Percentiles rank a stretch among this genome's conserved stretches.
Conservation (phyloP, 2,888 invertebrate species). For the Rhagonycha lutea region DNA sequence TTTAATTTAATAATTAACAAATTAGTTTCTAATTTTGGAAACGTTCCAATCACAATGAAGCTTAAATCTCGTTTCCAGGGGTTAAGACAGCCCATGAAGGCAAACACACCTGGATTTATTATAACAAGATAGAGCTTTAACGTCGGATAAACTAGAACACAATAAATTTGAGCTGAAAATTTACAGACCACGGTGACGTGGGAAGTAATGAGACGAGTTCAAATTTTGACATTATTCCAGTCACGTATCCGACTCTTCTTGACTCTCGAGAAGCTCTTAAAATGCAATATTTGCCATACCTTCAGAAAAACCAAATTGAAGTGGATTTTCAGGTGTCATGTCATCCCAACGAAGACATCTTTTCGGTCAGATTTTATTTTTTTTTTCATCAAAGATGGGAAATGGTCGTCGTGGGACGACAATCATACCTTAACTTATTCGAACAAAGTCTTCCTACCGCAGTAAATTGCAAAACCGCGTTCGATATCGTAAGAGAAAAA, state of each 20-base stretch:
- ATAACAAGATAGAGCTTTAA: background rate
- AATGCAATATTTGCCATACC: background rate
- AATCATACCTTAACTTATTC: background rate
- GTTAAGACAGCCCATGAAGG: background rate
- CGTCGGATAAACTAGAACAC: no score
- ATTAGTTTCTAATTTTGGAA: background rate
- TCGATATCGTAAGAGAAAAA: background rate
- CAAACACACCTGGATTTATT: background rate
- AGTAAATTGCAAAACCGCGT: background rate
- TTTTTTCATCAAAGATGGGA: background rate
- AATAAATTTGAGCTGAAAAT: background rate
- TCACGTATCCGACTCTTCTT: background rate
- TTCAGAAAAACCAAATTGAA: background rate
- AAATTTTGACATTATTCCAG: background rate
- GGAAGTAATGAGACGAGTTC: background rate
- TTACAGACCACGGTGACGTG: background rate
- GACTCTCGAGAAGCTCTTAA: background rate
- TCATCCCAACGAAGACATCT: background rate
- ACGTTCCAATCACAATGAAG: background rate
- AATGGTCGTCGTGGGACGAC: constrained; percentile 4
- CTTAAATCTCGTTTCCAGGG: background rate
- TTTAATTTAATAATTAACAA: background rate
- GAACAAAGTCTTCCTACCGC: background rate
- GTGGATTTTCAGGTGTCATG: background rate
- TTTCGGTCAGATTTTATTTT: background rate